phyloP scores from a whole-genome alignment of 2,113 vertebrate species.

The Brachionichthys hirsutus region DNA sequence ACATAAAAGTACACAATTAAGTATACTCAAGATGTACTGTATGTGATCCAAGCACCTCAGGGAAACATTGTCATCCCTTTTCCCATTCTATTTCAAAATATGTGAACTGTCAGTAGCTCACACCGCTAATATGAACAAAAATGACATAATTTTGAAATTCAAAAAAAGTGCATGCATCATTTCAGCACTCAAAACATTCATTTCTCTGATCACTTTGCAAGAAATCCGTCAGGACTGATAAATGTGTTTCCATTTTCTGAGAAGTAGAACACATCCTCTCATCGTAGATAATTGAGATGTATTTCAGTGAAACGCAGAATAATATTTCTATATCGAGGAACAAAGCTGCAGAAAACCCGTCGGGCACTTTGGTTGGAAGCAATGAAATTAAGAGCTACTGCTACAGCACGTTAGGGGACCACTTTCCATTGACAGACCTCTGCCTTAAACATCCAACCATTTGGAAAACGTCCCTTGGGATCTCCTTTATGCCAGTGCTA shows the following conservation, averaged over 20 bases:
- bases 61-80: slow-evolving; percentile 5
- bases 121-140: neutral
- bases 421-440: slow-evolving; percentile 39
- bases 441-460: slow-evolving; percentile 46
- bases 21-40: slow-evolving; percentile 14
- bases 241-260: slow-evolving; percentile 17
- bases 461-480: slow-evolving; percentile 50
- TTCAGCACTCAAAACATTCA: slow-evolving; percentile 13
- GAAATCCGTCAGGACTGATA: slow-evolving; percentile 17
- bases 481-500: slow-evolving; percentile 56
- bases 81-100: neutral
- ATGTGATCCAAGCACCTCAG: slow-evolving; percentile 17
- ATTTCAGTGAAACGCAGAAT: slow-evolving; percentile 42
- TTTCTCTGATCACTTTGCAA: slow-evolving; percentile 4
- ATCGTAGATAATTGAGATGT: slow-evolving; percentile 13
- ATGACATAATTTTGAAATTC: neutral
- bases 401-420: slow-evolving; percentile 18
- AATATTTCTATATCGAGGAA: slow-evolving; percentile 20
- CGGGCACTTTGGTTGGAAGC: slow-evolving; percentile 7
- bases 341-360: slow-evolving; percentile 2
- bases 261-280: slow-evolving; percentile 12
- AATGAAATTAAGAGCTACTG: slow-evolving; percentile 43
- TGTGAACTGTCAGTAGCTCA: neutral
- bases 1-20: slow-evolving; percentile 21
- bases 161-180: neutral